phyloP scores from a whole-genome alignment of 2,888 invertebrate genomes.

The Drosophila nr. perissopoda region DNA sequence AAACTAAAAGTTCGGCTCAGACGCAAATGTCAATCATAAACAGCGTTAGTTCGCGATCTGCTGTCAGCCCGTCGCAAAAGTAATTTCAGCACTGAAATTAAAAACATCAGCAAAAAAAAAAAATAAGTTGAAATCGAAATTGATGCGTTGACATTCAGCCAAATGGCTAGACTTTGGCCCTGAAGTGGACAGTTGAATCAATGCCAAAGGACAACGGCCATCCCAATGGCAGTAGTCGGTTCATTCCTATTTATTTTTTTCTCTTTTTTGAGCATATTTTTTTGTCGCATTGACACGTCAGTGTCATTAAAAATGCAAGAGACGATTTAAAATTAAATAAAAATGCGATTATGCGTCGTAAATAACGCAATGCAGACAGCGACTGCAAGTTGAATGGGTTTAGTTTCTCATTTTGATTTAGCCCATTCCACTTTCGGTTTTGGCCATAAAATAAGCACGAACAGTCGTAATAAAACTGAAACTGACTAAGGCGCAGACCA shows the following conservation, averaged over 20 bases:
- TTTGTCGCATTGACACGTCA: slow-evolving; percentile 75
- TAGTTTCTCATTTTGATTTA: slow-evolving; percentile 12
- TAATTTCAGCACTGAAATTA: slow-evolving; percentile 65
- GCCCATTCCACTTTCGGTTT: background rate
- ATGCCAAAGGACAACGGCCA: slow-evolving; percentile 65
- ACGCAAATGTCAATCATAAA: slow-evolving; percentile 67
- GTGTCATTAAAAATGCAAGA: slow-evolving; percentile 65
- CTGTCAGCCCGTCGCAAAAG: slow-evolving; percentile 64
- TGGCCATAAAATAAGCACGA: slow-evolving; percentile 16
- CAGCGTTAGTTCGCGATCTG: slow-evolving; percentile 19
- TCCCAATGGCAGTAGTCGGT: background rate
- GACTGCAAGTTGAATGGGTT: slow-evolving; percentile 36
- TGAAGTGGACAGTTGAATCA: slow-evolving; percentile 71
- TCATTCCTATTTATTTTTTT: background rate
- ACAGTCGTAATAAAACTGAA: background rate
- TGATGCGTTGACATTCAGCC: slow-evolving; percentile 70
- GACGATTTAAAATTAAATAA: slow-evolving; percentile 71
- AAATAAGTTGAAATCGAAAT: slow-evolving; percentile 48
- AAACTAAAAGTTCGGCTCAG: slow-evolving; percentile 48
- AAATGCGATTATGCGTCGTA: slow-evolving; percentile 75
- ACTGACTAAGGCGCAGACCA: background rate
- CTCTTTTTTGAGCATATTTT: slow-evolving; percentile 26
- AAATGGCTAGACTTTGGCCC: slow-evolving; percentile 71
- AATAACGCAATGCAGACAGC: slow-evolving; percentile 66
- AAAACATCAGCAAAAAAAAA: slow-evolving; percentile 33